A percentile compares a stretch with the other conserved stretches of the same genome.
Conservation (phyloP, 2,888 invertebrate genomes). For the Tinea semifulvella region DNA sequence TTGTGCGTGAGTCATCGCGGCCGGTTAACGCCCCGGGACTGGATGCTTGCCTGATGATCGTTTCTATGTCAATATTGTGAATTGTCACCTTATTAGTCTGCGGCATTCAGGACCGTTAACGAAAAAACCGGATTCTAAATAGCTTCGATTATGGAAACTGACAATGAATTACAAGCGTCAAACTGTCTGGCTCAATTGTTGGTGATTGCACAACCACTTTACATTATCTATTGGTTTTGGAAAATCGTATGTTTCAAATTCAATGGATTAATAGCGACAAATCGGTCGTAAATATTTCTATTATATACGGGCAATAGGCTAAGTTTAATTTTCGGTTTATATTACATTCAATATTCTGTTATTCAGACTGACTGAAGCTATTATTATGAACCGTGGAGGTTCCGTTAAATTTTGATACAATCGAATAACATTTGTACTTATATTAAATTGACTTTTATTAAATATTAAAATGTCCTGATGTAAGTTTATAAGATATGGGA, state of each 20-base stretch:
- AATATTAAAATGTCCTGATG: too few relatives aligned
- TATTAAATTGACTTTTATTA: too few relatives aligned
- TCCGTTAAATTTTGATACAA: too few relatives aligned
- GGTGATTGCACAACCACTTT: neutral
- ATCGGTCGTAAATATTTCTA: conserved; percentile 4
- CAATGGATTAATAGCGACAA: conserved; percentile 4
- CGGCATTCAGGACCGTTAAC: conserved; percentile 3
- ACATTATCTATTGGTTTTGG: conserved; percentile 6
- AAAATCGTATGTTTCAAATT: neutral
- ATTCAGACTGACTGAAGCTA: too few relatives aligned
- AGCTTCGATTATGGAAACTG: conserved; percentile 1
- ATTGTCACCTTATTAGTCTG: conserved; percentile 4
- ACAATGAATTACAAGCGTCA: conserved; percentile 10
- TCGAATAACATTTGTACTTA: too few relatives aligned
- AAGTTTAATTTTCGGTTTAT: neutral
- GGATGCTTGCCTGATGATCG: neutral
- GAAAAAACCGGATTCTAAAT: neutral
- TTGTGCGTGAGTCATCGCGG: conserved; percentile 14
- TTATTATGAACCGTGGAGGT: too few relatives aligned
- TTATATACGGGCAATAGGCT: neutral
- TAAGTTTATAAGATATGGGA: too few relatives aligned
- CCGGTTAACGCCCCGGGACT: conserved; percentile 12
- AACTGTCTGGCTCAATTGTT: conserved; percentile 6
- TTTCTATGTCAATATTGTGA: conserved; percentile 3
- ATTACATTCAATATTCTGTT: too few relatives aligned